phyloP scores from a whole-genome alignment of 2,888 invertebrate species.

The Caenorhabditis becei region DNA sequence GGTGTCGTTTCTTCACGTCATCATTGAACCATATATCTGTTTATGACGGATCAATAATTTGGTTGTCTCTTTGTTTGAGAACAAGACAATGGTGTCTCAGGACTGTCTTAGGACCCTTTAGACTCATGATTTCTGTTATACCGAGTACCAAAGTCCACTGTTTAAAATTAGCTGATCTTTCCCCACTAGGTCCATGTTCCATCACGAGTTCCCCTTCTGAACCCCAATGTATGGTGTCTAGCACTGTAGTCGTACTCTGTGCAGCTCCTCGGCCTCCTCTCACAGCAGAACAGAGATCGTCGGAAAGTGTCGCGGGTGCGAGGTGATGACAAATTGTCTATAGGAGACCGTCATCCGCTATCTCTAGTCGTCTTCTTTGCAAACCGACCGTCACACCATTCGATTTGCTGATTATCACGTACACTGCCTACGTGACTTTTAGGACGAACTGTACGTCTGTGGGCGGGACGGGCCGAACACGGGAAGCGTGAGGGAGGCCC shows the following conservation, averaged over 20 bases:
- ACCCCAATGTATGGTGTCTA: neutral
- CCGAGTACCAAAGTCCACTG: neutral
- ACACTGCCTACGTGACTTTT: conserved; percentile 59
- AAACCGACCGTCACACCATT: conserved; percentile 55
- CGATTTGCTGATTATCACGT: conserved; percentile 53
- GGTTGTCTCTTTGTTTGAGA: neutral
- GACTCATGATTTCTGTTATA: neutral
- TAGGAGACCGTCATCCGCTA: neutral
- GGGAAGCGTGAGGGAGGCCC: conserved; percentile 18
- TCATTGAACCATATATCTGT: too few species aligned
- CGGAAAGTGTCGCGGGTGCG: conserved; percentile 7
- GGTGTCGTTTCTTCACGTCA: too few species aligned
- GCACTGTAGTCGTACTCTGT: neutral
- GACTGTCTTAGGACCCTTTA: too few species aligned
- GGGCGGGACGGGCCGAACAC: conserved; percentile 46
- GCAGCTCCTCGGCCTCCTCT: neutral
- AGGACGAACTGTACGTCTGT: conserved; percentile 23
- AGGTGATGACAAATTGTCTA: conserved; percentile 37
- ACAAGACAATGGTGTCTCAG: too few species aligned
- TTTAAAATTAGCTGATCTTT: neutral
- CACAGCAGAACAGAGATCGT: conserved; percentile 38
- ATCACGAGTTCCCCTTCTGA: neutral
- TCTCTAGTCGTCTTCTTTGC: conserved; percentile 11
- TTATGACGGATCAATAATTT: too few species aligned
- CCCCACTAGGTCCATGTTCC: neutral